A percentile compares a stretch with the other conserved stretches of the same genome.
Evolutionary conservation across 2,797 vertebrate genomes (phyloP).

Genomic region (Leptoclinus maculatus): DNA sequence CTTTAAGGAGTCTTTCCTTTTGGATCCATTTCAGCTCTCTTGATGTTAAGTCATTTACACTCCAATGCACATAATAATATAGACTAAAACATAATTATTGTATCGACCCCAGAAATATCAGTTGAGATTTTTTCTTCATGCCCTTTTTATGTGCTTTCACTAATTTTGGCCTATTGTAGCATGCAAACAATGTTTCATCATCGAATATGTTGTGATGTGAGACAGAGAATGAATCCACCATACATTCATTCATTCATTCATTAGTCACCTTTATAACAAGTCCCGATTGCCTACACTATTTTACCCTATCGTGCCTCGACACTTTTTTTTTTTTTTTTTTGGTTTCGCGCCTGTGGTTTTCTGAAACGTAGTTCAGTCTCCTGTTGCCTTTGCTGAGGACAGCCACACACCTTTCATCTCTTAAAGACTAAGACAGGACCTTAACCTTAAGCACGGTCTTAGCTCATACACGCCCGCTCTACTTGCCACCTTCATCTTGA

Average conservation of each 20-base stretch:
- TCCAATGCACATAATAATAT: slow-evolving; percentile 1
- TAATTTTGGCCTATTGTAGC: slow-evolving; percentile 37
- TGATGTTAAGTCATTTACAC: background rate
- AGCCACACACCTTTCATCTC: slow-evolving; percentile 59
- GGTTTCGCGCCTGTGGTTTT: slow-evolving; percentile 50
- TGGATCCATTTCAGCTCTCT: slow-evolving; percentile 26
- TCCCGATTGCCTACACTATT: slow-evolving; percentile 72
- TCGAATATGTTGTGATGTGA: slow-evolving; percentile 19
- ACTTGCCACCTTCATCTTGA: slow-evolving; percentile 43
- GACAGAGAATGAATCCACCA: slow-evolving; percentile 23
- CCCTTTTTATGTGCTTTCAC: slow-evolving; percentile 14
- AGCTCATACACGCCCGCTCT: slow-evolving; percentile 48
- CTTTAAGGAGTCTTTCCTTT: slow-evolving; percentile 18
- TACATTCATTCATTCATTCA: slow-evolving; percentile 11
- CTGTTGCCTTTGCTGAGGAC: slow-evolving; percentile 77
- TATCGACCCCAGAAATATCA: background rate
- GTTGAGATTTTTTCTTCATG: background rate
- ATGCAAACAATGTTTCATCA: slow-evolving; percentile 11
- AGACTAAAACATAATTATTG: background rate
- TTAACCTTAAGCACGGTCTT: slow-evolving; percentile 72
- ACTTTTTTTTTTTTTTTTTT: slow-evolving; percentile 49
- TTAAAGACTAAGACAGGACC: slow-evolving; percentile 75
- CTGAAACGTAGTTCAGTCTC: slow-evolving; percentile 47
- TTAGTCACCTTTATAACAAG: slow-evolving; percentile 48
- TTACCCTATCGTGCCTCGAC: slow-evolving; percentile 76